Percentiles rank a stretch among this genome's conserved stretches.
Conservation (phyloP, 2,797 vertebrate species). For the Parotocinclus haroldoi region DNA sequence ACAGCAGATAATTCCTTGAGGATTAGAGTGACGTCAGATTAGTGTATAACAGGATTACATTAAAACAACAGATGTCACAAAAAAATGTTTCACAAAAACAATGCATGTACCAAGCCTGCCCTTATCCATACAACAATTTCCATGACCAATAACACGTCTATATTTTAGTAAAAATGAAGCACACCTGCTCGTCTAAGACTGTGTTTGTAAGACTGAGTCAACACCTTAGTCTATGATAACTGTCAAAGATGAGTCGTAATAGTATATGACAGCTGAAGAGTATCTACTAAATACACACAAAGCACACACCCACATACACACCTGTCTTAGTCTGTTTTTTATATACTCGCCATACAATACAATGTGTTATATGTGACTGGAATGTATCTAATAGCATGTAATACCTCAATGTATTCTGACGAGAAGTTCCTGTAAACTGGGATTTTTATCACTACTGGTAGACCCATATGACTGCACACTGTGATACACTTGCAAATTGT, state of each 20-base stretch:
- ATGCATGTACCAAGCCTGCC: conserved; percentile 52
- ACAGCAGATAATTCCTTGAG: conserved; percentile 51
- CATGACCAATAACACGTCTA: conserved; percentile 26
- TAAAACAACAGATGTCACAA: conserved; percentile 69
- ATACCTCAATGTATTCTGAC: too few species aligned
- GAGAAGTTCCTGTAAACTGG: too few species aligned
- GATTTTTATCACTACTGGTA: too few species aligned
- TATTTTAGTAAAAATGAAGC: conserved; percentile 10
- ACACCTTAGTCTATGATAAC: conserved; percentile 28
- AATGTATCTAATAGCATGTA: too few species aligned
- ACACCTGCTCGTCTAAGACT: conserved; percentile 38
- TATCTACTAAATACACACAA: conserved; percentile 2
- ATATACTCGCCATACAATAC: too few species aligned
- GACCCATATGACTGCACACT: too few species aligned
- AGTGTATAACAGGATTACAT: conserved; percentile 57
- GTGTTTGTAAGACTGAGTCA: conserved; percentile 38
- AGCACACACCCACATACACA: neutral
- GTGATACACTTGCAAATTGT: too few species aligned
- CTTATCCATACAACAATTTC: conserved; percentile 41
- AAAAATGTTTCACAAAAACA: conserved; percentile 58
- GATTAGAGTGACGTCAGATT: conserved; percentile 56
- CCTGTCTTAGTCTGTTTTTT: too few species aligned
- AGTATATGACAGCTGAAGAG: neutral
- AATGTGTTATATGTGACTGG: too few species aligned
- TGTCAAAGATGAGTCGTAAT: conserved; percentile 31